Evolutionary conservation across 2,797 vertebrate species (phyloP).

Genomic region (Halcyon chelicuti): DNA sequence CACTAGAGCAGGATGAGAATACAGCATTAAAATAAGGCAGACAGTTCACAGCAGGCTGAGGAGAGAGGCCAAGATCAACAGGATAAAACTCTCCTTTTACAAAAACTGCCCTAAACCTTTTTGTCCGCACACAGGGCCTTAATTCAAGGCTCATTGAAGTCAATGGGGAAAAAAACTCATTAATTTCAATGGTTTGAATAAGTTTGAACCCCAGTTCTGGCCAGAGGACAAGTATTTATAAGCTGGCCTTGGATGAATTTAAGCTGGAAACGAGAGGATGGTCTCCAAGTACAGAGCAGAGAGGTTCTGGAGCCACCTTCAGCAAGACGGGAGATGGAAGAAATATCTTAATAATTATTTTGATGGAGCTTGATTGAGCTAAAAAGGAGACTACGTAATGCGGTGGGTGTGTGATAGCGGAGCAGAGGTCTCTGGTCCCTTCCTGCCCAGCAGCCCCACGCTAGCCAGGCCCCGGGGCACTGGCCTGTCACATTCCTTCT

Average conservation of each 20-base stretch:
- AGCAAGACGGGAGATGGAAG: not conserved
- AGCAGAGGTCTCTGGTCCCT: not conserved
- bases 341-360: conserved; percentile 6
- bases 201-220: conserved; percentile 47
- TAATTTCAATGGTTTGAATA: conserved; percentile 61
- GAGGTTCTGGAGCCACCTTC: conserved; percentile 27
- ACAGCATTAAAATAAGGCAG: conserved; percentile 61
- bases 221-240: conserved; percentile 44
- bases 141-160: conserved; percentile 55
- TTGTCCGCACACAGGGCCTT: conserved; percentile 54
- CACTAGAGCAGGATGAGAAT: conserved; percentile 50
- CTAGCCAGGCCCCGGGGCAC: not conserved
- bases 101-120: conserved; percentile 62
- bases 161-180: conserved; percentile 43
- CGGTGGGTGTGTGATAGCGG: not conserved
- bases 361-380: not conserved
- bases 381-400: not conserved
- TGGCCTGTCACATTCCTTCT: not conserved
- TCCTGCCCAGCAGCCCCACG: not conserved
- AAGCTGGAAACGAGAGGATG: conserved; percentile 4
- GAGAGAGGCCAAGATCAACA: conserved; percentile 67
- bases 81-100: conserved; percentile 68
- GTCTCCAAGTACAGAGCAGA: not conserved
- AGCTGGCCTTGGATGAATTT: conserved; percentile 7
- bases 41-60: conserved; percentile 67